Percentiles rank a stretch among this genome's conserved stretches.
Evolutionary conservation across 2,113 vertebrate species (phyloP).

Genomic region (Aptenodytes patagonicus): DNA sequence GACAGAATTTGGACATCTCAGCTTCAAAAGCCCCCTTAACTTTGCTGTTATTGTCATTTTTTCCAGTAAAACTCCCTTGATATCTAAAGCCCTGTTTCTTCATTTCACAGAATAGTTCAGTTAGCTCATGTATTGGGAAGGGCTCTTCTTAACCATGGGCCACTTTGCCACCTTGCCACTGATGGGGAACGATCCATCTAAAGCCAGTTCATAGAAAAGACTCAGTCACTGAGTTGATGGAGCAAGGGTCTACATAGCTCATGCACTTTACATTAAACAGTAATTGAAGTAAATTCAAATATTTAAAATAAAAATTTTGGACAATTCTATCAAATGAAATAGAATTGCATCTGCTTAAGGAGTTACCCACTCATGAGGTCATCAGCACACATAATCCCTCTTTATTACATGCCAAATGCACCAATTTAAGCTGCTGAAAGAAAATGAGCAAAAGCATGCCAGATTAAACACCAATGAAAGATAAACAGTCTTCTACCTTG

Average conservation of each 20-base stretch:
- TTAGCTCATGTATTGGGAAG: neutral
- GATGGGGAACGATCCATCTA: neutral
- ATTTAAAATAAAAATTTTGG: neutral
- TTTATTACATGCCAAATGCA: neutral
- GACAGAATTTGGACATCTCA: neutral
- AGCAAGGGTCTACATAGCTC: neutral
- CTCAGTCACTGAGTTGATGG: neutral
- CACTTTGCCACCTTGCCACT: neutral
- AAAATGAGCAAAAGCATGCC: neutral
- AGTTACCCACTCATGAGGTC: neutral
- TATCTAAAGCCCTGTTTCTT: neutral
- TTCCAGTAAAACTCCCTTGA: neutral
- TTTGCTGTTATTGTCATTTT: neutral
- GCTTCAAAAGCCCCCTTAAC: neutral
- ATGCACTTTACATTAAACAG: accelerated
- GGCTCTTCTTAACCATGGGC: neutral
- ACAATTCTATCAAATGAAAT: neutral
- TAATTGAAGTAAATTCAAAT: neutral
- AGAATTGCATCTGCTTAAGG: neutral
- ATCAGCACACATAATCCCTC: neutral
- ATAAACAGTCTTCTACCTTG: neutral
- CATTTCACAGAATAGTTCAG: neutral
- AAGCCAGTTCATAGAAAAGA: neutral
- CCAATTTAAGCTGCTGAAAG: neutral
- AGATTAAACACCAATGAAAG: neutral